Base-by-base conservation (phyloP, 2,888 invertebrate species). In the Hyposoter didymator region DNA sequence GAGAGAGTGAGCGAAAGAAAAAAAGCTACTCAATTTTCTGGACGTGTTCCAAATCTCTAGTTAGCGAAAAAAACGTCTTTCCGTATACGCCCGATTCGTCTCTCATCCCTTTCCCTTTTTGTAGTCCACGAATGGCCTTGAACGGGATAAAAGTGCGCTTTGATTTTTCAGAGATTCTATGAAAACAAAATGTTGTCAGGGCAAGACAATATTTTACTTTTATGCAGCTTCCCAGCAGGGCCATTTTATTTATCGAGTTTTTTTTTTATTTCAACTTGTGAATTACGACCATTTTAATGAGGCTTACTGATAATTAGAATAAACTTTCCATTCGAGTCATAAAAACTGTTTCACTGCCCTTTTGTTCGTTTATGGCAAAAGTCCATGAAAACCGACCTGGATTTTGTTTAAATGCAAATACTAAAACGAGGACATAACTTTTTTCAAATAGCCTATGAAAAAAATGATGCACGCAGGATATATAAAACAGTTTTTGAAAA, bases 21-120 rank as follows among this genome's bases (percentile, higher is more conserved):
- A 14, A 32, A 62, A 74, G 62, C 74, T 62, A 79, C 82, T 78
- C 70, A 75, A 83, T 80, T 83, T 76, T 52, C 76, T 85, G 85
- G 85, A 85, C 76, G 55, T 45, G 35, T 76, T 85, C 83, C 82
- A 85, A 83, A 69, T 79, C 45, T 73, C 35, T 39, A n/a, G 73
- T 67, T 82, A 59, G 45, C 12, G 47, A 52, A 79, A 82, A 82
- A 78, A 84, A 67, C 39, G 39, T 55, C n/a, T 82, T 69, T 43
- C 62, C 84, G 66, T 47, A 59, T 55, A 47, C 67, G 70, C 55
- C 72, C 55, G 72, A 81, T 55, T 84, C 66, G 59, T 59, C 66
- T 49, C 64, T 52, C 76, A 43, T 59, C 55, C 39, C 28, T 64
- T 28, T 12, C 45, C 35, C 55, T 43, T 28, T 52, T 28, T 6